Evolutionary conservation across 2,113 vertebrate species (phyloP).

Genomic region (Podarcis cretensis): DNA sequence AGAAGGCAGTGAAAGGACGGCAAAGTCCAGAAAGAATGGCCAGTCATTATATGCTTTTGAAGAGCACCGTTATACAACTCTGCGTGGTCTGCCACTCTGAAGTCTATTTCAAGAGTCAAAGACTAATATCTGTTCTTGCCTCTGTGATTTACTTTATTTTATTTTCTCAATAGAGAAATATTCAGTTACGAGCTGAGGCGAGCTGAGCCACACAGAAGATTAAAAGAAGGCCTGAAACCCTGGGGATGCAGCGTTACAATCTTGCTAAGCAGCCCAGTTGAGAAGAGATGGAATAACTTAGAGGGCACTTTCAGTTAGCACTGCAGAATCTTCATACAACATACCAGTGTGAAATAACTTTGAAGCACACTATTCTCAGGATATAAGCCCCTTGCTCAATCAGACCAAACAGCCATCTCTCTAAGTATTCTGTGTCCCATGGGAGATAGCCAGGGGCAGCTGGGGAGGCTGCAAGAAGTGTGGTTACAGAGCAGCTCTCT

Average conservation of each 20-base stretch:
- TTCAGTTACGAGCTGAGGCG: not conserved
- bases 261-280: not conserved
- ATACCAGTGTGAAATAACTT: not conserved
- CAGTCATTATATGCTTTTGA: not conserved
- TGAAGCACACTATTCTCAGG: not conserved
- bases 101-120: slow-evolving; percentile 10
- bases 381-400: too few species aligned
- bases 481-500: not conserved
- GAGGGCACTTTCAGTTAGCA: not conserved
- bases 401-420: too few species aligned
- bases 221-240: slow-evolving; percentile 1
- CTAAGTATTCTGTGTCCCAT: not conserved
- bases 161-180: not conserved
- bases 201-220: not conserved
- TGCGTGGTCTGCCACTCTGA: not conserved
- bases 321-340: not conserved
- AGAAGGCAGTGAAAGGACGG: not conserved
- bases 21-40: not conserved
- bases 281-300: not conserved
- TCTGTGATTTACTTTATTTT: not conserved
- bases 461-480: not conserved
- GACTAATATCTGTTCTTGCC: not conserved
- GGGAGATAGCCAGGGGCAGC: too few species aligned
- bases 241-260: not conserved
- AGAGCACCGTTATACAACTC: not conserved